These are phyloP conservation scores for Brenthis ino DNA, from an alignment of 2,888 invertebrate genomes.

Conservation along the genomic window DNA sequence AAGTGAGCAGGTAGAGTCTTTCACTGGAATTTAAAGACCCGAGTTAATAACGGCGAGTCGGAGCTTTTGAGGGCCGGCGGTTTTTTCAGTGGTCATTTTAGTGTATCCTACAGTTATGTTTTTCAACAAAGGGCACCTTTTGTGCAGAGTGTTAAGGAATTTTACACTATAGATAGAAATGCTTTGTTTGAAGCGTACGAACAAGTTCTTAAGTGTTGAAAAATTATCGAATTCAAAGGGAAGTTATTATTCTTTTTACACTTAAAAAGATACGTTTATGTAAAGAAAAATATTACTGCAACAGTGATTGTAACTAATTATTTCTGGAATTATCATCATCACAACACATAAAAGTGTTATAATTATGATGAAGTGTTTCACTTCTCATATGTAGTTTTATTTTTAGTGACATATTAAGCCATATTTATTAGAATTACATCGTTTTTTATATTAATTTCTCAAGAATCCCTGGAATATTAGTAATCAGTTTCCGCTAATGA, in stretches of 20 bases:
- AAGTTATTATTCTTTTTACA: constrained; percentile 28
- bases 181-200: constrained; percentile 35
- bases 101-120: constrained; percentile 64
- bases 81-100: constrained; percentile 71
- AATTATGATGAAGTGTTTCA: constrained; percentile 10
- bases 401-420: constrained; percentile 6
- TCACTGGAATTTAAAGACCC: constrained; percentile 61
- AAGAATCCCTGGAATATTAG: constrained; percentile 37
- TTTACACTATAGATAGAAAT: constrained; percentile 53
- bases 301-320: constrained; percentile 9
- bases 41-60: constrained; percentile 50
- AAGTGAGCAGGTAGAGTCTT: constrained; percentile 64
- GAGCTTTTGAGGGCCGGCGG: constrained; percentile 45
- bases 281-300: constrained; percentile 10
- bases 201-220: constrained; percentile 28
- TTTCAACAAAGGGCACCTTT: constrained; percentile 50
- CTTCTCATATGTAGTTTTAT: constrained; percentile 12
- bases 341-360: constrained; percentile 14
- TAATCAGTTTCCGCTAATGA: constrained; percentile 58
- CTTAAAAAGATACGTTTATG: constrained; percentile 19
- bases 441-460: constrained; percentile 25
- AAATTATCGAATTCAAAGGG: constrained; percentile 32
- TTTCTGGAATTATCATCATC: constrained; percentile 8
- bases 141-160: constrained; percentile 62
- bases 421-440: constrained; percentile 11